Conservation (phyloP, 2,113 vertebrate genomes). For the Calyptomena viridis region DNA sequence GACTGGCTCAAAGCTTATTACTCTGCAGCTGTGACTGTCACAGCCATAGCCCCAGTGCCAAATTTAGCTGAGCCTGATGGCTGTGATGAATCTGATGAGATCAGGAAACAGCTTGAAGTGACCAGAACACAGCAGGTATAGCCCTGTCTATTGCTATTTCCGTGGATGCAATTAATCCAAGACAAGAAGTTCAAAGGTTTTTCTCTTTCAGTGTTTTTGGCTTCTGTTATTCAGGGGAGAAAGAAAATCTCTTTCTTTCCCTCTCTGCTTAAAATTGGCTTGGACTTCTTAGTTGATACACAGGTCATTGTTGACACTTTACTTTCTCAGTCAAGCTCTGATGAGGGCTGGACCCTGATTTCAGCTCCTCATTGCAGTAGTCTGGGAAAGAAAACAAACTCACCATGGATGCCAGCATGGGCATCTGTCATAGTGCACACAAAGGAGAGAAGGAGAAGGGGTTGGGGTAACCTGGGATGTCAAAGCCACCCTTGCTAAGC, state of each 20-base stretch:
- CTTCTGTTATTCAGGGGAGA: neutral
- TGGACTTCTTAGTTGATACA: neutral
- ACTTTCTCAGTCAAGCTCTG: neutral
- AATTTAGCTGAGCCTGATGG: neutral
- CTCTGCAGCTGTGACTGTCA: constrained; percentile 8
- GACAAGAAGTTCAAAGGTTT: neutral
- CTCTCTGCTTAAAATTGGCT: neutral
- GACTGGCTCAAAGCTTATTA: constrained; percentile 16
- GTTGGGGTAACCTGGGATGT: neutral
- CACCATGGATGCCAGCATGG: neutral
- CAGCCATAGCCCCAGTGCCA: neutral
- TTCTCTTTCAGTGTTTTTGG: neutral
- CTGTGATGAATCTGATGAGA: neutral
- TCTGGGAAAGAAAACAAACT: neutral
- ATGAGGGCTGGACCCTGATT: neutral
- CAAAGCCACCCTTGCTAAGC: neutral
- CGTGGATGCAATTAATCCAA: neutral
- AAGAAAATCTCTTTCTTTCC: neutral
- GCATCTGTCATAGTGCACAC: neutral
- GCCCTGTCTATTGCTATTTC: neutral
- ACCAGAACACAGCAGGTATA: neutral
- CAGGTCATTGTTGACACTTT: neutral
- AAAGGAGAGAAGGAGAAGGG: neutral
- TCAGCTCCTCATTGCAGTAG: neutral
- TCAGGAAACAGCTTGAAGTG: neutral